A percentile compares a stretch with the other conserved stretches of the same genome.
These are phyloP conservation scores for Stercorarius parasiticus DNA, from an alignment of 2,113 vertebrate species.

Conservation along the genomic window DNA sequence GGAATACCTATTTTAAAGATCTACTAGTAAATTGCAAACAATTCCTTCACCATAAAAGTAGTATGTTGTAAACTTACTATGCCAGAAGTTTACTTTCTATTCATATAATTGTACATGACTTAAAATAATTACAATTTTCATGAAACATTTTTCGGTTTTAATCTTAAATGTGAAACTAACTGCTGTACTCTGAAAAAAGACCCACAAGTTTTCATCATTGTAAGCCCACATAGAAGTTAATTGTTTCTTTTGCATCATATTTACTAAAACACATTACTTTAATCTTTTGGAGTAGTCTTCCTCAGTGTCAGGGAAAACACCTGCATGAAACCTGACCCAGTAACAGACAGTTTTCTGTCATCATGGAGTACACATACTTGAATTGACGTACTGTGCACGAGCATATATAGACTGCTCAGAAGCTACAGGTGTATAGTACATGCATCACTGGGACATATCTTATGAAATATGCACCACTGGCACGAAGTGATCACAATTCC, in stretches of 20 bases:
- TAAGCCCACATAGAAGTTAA: not conserved
- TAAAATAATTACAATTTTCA: not conserved
- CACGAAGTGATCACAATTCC: not conserved
- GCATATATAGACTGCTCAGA: not conserved
- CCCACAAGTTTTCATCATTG: not conserved
- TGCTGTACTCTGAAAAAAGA: not conserved
- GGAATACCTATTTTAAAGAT: not conserved
- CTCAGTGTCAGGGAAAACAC: not conserved
- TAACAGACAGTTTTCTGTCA: not conserved
- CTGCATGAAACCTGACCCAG: not conserved
- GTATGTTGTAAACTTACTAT: not conserved
- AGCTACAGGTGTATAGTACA: not conserved
- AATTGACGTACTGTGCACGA: not conserved
- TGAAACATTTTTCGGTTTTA: not conserved
- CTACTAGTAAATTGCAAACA: not conserved
- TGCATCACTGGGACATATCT: not conserved
- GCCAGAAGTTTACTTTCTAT: not conserved
- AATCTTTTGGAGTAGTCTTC: not conserved
- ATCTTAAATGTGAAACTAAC: not conserved
- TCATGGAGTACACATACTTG: not conserved
- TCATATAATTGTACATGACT: not conserved
- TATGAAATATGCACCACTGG: not conserved
- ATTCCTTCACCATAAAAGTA: not conserved
- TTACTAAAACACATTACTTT: not conserved
- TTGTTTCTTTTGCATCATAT: not conserved